Conservation (phyloP, 2,797 vertebrate species). For the Salmo trutta region DNA sequence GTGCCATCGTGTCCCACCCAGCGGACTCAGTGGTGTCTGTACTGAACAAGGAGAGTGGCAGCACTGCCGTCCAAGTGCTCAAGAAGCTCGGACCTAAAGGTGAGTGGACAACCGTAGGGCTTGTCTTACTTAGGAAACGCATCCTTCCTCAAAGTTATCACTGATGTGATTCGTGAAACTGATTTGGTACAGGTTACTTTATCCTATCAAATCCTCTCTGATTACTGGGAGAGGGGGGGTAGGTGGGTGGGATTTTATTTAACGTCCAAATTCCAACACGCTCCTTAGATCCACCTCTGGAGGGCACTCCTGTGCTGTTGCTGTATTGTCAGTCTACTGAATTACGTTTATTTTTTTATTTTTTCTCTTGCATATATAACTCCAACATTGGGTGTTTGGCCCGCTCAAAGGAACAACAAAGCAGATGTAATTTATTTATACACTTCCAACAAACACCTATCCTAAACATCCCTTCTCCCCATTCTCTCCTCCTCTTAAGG, state of each 20-base stretch:
- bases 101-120: constrained; percentile 47
- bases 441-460: too few species aligned
- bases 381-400: too few species aligned
- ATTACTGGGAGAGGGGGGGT: background rate
- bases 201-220: background rate
- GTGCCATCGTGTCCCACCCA: constrained; percentile 97
- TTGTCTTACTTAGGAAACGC: background rate
- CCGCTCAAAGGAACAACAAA: too few species aligned
- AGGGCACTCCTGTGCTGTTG: constrained; percentile 75
- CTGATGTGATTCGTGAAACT: background rate
- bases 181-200: background rate
- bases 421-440: too few species aligned
- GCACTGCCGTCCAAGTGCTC: constrained; percentile 87
- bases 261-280: constrained; percentile 66
- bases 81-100: constrained; percentile 90
- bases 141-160: background rate
- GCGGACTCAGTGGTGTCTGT: constrained; percentile 98
- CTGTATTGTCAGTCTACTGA: constrained; percentile 41
- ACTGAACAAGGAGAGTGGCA: constrained; percentile 96
- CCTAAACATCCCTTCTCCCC: background rate
- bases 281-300: constrained; percentile 98
- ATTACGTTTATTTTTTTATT: too few species aligned
- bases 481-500: constrained; percentile 66
- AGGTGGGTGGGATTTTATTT: background rate
- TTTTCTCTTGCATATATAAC: too few species aligned